These are phyloP conservation scores for Eueremaeus valkanovi DNA, from an alignment of 2,888 invertebrate species.

Conservation along the genomic window DNA sequence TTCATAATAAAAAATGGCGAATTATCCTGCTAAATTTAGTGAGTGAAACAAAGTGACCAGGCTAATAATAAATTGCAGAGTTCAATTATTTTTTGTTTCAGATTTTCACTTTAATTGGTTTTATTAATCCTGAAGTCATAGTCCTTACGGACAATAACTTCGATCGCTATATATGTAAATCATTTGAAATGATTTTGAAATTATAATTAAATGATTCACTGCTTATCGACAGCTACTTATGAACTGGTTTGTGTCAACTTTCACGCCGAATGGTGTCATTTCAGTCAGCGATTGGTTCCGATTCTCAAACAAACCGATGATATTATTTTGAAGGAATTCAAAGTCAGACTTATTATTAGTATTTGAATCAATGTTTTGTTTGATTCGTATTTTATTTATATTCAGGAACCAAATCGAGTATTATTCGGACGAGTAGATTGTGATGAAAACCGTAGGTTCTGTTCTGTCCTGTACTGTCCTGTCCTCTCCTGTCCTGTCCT, in stretches of 20 bases:
- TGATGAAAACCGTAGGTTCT: constrained; percentile 73
- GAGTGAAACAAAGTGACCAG: no score
- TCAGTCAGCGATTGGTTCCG: constrained; percentile 92
- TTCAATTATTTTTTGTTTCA: no score
- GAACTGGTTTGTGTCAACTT: constrained; percentile 98
- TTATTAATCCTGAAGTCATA: background rate
- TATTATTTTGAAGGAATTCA: constrained; percentile 68
- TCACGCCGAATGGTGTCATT: constrained; percentile 99
- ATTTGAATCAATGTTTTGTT: background rate
- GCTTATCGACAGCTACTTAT: constrained; percentile 67
- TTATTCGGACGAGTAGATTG: constrained; percentile 96
- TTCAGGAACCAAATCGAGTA: constrained; percentile 63
- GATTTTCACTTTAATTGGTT: background rate
- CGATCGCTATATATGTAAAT: constrained; percentile 10
- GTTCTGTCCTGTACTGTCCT: no score
- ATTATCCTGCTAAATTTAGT: background rate
- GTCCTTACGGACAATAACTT: background rate
- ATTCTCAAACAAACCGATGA: constrained; percentile 94
- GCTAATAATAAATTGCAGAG: no score
- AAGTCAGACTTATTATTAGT: constrained; percentile 50
- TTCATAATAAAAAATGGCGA: background rate
- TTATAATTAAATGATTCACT: background rate
- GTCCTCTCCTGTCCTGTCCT: no score
- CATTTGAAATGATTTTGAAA: background rate
- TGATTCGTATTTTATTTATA: background rate